These are phyloP conservation scores for Heliconius hewitsoni DNA, from an alignment of 1,140 invertebrate species.

Conservation along the genomic window DNA sequence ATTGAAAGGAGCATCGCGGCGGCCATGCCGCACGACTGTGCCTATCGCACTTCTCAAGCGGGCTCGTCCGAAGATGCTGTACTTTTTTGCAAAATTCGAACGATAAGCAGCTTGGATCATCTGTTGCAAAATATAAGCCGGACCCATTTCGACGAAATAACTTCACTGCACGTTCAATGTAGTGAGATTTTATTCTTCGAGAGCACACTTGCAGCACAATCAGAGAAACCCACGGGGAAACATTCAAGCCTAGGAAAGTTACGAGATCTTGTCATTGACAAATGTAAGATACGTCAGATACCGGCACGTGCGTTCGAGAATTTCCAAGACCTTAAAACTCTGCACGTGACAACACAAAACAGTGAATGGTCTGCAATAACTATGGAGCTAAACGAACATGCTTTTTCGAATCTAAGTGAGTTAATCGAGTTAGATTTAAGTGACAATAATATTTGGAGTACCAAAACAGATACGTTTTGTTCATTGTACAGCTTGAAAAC, in stretches of 20 bases:
- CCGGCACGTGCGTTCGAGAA: slow-evolving; percentile 85
- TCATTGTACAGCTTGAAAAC: slow-evolving; percentile 85
- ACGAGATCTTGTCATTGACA: slow-evolving; percentile 87
- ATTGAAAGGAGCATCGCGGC: slow-evolving; percentile 59
- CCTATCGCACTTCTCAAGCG: slow-evolving; percentile 69
- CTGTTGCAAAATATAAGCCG: slow-evolving; percentile 74
- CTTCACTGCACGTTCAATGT: slow-evolving; percentile 87
- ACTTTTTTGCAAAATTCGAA: slow-evolving; percentile 76
- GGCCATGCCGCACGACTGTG: slow-evolving; percentile 77
- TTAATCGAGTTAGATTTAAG: slow-evolving; percentile 87
- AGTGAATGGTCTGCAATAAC: slow-evolving; percentile 90
- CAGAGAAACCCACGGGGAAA: slow-evolving; percentile 65
- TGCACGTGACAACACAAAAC: slow-evolving; percentile 88
- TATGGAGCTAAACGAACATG: slow-evolving; percentile 87
- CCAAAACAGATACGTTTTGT: slow-evolving; percentile 89
- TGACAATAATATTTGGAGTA: slow-evolving; percentile 90
- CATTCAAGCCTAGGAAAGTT: slow-evolving; percentile 79
- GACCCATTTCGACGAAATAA: slow-evolving; percentile 79
- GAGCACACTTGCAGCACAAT: slow-evolving; percentile 82
- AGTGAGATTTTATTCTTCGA: slow-evolving; percentile 91
- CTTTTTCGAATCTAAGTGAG: slow-evolving; percentile 86
- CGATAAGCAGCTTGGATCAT: slow-evolving; percentile 75
- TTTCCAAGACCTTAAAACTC: slow-evolving; percentile 84
- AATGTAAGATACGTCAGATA: slow-evolving; percentile 89
- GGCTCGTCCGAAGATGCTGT: slow-evolving; percentile 72